Conservation (phyloP, 2,888 invertebrate genomes). For the Lacanobia wlatinum region DNA sequence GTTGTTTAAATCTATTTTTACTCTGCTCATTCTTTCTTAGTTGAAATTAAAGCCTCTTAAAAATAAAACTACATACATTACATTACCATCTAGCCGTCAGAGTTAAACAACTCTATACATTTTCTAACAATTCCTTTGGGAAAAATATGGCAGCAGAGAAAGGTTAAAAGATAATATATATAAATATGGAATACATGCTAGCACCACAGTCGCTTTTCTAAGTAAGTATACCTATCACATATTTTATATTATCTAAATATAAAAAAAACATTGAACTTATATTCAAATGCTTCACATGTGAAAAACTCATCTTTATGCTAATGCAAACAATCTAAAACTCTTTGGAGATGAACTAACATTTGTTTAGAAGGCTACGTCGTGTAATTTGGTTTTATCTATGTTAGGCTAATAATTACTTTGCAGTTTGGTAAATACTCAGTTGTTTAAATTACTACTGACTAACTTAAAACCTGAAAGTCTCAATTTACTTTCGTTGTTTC, state of each 20-base stretch:
- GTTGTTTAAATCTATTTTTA: too few species aligned
- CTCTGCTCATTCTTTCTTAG: background rate
- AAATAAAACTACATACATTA: background rate
- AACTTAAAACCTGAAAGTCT: background rate
- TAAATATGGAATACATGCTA: background rate
- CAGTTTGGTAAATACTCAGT: background rate
- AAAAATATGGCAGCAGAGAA: background rate
- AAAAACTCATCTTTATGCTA: background rate
- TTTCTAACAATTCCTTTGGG: slow-evolving; percentile 2
- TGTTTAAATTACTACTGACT: too few species aligned
- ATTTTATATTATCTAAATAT: background rate
- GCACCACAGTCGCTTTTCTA: background rate
- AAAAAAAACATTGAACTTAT: background rate
- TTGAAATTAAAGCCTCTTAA: background rate
- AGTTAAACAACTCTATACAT: background rate
- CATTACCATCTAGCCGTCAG: slow-evolving; percentile 14
- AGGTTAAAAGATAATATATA: background rate
- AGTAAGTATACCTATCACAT: too few species aligned
- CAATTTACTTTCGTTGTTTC: background rate
- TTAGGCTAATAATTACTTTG: background rate
- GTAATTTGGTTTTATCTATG: too few species aligned
- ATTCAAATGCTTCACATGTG: background rate
- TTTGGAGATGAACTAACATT: background rate
- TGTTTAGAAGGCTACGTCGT: background rate
- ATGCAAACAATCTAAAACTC: slow-evolving; percentile 2